A percentile compares a stretch with the other conserved stretches of the same genome.
phyloP scores from a whole-genome alignment of 2,888 invertebrate genomes.

The Lepeophtheirus nordmannii region DNA sequence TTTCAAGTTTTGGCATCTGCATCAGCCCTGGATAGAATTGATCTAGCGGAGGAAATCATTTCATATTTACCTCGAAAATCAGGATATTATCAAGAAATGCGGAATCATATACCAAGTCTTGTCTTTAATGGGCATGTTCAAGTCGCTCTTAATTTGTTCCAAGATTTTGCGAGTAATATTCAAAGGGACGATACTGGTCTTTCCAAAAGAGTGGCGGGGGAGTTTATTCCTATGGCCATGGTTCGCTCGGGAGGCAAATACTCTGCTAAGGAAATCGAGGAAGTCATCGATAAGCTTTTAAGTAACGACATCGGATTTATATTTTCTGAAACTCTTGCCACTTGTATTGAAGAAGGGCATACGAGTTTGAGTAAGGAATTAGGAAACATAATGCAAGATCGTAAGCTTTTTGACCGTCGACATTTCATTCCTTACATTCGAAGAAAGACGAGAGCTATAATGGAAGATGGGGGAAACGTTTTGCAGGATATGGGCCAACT shows the following conservation, averaged over 20 bases:
- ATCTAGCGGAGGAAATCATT: not conserved
- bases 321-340: not conserved
- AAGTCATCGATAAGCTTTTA: not conserved
- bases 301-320: not conserved
- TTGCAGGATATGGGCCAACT: not conserved
- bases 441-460: not conserved
- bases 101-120: conserved; percentile 11
- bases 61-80: conserved; percentile 11
- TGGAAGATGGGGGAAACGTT: not conserved
- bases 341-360: not conserved
- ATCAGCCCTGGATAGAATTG: not conserved
- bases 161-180: not conserved
- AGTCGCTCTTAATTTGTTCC: not conserved
- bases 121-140: not conserved
- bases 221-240: conserved; percentile 1
- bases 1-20: conserved; percentile 6
- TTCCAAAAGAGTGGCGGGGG: not conserved
- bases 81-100: conserved; percentile 9
- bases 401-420: conserved; percentile 1
- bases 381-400: not conserved
- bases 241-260: not conserved
- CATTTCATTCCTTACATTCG: not conserved
- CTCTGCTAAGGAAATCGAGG: not conserved
- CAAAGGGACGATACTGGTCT: not conserved
- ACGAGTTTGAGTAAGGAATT: not conserved